Evolutionary conservation across 2,113 vertebrate species (phyloP).

Genomic region (Rhinopomastus cyanomelas): DNA sequence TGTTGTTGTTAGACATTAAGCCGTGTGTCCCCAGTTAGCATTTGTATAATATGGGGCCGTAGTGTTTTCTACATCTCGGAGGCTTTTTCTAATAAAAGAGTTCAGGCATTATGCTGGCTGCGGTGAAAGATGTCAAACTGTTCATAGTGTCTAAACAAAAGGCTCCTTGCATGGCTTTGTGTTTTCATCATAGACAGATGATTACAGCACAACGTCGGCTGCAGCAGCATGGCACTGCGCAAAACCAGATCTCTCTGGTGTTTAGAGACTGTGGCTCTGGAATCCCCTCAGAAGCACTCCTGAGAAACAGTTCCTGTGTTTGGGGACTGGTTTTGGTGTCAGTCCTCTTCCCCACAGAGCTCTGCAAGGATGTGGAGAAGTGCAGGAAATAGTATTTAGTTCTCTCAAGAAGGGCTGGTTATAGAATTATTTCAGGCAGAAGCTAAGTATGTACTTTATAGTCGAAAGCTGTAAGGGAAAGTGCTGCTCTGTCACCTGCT

Average conservation of each 20-base stretch:
- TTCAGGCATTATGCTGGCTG: conserved; percentile 7
- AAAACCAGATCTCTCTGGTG: not conserved
- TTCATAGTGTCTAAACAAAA: conserved; percentile 18
- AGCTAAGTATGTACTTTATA: not conserved
- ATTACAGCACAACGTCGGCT: not conserved
- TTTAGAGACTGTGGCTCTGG: not conserved
- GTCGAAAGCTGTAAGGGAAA: not conserved
- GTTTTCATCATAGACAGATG: not conserved
- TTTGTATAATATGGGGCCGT: not conserved
- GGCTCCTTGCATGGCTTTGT: not conserved
- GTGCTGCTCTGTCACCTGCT: conserved; percentile 11
- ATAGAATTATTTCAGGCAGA: not conserved
- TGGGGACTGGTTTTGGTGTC: not conserved
- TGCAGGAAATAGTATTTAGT: not conserved
- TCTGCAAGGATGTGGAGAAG: rapidly evolving
- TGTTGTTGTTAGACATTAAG: conserved; percentile 5
- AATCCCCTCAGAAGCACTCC: not conserved
- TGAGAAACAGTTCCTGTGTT: not conserved
- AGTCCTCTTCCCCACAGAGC: not conserved
- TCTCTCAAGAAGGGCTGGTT: not conserved
- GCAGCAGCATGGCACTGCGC: not conserved
- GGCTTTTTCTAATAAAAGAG: conserved; percentile 15
- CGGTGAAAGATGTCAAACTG: conserved; percentile 32
- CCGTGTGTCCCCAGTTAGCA: not conserved
- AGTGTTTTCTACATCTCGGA: conserved; percentile 35